These are phyloP conservation scores for Zaprionus lineosus DNA, from an alignment of 2,888 invertebrate species.

Conservation along the genomic window DNA sequence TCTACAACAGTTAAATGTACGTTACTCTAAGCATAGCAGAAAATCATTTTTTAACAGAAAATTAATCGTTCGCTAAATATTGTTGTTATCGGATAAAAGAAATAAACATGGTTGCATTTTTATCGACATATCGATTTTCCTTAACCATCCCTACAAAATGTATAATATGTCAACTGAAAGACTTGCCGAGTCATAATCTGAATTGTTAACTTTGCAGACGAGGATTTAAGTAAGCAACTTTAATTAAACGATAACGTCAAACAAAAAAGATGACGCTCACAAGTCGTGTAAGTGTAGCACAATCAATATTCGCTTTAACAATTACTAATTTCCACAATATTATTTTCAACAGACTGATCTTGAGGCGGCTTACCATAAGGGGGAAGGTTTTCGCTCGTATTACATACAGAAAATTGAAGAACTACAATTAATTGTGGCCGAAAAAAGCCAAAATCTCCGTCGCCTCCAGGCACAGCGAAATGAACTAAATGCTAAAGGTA, in stretches of 20 bases:
- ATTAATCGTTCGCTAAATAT: no score
- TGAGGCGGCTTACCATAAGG: constrained; percentile 77
- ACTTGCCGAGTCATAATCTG: constrained; percentile 56
- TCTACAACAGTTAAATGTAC: no score
- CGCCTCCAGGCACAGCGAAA: constrained; percentile 99
- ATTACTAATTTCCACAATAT: no score
- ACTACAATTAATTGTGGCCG: constrained; percentile 96
- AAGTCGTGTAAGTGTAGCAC: constrained; percentile 71
- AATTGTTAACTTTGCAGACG: background rate
- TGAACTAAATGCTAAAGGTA: constrained; percentile 99
- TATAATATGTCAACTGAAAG: constrained; percentile 6
- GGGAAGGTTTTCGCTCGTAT: constrained; percentile 96
- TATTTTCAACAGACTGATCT: constrained; percentile 78
- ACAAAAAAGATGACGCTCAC: constrained; percentile 75
- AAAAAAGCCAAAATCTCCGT: constrained; percentile 97
- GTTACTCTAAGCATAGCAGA: no score
- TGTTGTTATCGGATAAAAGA: no score
- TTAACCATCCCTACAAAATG: constrained; percentile 1
- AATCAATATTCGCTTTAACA: background rate
- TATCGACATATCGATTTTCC: constrained; percentile 17
- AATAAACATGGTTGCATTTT: no score
- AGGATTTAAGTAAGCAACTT: background rate
- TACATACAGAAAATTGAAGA: constrained; percentile 99
- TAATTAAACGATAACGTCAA: background rate
- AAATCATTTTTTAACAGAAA: no score